Percentiles rank a stretch among this genome's conserved stretches.
Conservation (phyloP, 2,888 invertebrate genomes). For the Hirtodrosophila trivittata region DNA sequence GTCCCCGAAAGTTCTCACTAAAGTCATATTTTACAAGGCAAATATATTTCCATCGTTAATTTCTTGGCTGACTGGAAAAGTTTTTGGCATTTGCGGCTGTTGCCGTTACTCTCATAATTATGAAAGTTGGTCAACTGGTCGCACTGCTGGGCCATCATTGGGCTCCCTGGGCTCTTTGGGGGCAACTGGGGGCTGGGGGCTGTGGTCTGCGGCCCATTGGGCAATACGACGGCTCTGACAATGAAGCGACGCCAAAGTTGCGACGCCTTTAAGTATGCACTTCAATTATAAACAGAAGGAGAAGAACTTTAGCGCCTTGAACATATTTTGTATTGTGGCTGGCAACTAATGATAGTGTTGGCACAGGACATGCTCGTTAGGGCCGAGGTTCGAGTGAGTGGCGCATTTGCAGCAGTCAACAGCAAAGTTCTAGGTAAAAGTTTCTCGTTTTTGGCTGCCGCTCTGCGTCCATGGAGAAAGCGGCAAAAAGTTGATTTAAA, state of each 20-base stretch:
- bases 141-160: conserved; percentile 27
- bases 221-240: conserved; percentile 32
- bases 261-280: conserved; percentile 41
- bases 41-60: conserved; percentile 65
- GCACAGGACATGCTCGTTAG: conserved; percentile 67
- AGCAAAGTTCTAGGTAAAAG: conserved; percentile 39
- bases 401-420: conserved; percentile 26
- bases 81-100: conserved; percentile 53
- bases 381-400: conserved; percentile 36
- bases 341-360: conserved; percentile 64
- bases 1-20: conserved; percentile 38
- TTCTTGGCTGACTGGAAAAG: conserved; percentile 60
- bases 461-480: background rate
- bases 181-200: conserved; percentile 10
- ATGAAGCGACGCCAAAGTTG: conserved; percentile 17
- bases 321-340: conserved; percentile 25
- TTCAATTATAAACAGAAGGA: conserved; percentile 34
- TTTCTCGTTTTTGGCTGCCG: no score
- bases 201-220: conserved; percentile 36
- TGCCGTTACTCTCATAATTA: conserved; percentile 65
- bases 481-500: conserved; percentile 69
- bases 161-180: background rate
- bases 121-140: conserved; percentile 69
- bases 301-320: background rate
- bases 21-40: conserved; percentile 42